Base-by-base conservation (phyloP, 2,113 vertebrate species). In the Petrocephalus zakoni region DNA sequence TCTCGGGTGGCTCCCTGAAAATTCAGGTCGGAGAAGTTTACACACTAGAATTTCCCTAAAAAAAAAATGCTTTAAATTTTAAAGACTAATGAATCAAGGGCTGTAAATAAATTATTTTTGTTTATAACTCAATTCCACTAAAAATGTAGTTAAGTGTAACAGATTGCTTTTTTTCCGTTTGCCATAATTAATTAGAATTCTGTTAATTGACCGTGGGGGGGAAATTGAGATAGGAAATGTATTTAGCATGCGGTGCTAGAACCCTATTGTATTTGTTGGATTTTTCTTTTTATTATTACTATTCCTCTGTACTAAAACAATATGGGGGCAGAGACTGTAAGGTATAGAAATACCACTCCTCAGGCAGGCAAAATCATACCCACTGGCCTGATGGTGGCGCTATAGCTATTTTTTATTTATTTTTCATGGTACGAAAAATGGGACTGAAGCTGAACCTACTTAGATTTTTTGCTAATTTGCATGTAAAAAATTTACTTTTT, bases 191-290 rank as follows among this genome's bases (percentile, higher is more conserved):
- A 56, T 58, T 83, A 61, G 37, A 82, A 82, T 58, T 56, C 21
- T 89, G 92, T 92, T 95, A 94, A 94, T 95, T 94, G 93, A 93
- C 91, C 92, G 92, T 89, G 89, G 89, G 90, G 90, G 81, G 61
- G 81, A 22, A 61, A 78, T 37, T 2, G 22, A 10, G n/a, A 75
- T 25, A 25, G 37, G 29, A 85, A 81, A 88, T 81, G 56, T 83
- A 88, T 58, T 58, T 82, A 64, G 61, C 10, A 0, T 68, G 25
- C 11, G 11, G 3, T 13, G n/a, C 61, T 68, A n/a, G 25, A 29
- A 4, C 0, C 10, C 25, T 4, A 4, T 68, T 29, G 11, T 29
- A 13, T 29, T 64, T 64, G n/a, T 13, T 64, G 2, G n/a, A 64
- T 29, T 68, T 13, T 68, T 29, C 25, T 61, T 22, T n/a, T n/a